Conservation (phyloP, 2,113 vertebrate species). For the Nicator chloris region DNA sequence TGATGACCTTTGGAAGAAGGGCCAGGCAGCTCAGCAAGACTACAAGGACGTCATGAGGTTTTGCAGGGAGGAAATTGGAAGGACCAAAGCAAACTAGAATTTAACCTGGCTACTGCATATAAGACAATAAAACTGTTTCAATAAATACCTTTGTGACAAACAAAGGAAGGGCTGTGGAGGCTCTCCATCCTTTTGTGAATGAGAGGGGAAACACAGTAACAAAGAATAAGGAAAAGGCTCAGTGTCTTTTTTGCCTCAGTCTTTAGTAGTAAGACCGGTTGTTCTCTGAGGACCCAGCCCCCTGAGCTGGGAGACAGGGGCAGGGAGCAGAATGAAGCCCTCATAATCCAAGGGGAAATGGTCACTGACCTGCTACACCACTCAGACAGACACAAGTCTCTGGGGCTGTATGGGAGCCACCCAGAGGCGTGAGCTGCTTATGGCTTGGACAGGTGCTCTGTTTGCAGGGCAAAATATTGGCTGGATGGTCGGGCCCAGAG, state of each 20-base stretch:
- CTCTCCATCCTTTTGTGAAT: not conserved
- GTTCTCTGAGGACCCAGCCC: not conserved
- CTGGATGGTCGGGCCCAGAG: not conserved
- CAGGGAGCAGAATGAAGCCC: not conserved
- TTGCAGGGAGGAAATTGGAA: not conserved
- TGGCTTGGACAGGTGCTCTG: not conserved
- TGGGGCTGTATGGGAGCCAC: not conserved
- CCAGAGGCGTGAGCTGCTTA: not conserved
- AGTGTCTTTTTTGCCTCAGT: not conserved
- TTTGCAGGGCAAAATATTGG: not conserved
- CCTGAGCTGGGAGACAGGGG: not conserved
- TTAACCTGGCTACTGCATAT: not conserved
- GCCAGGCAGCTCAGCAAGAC: not conserved
- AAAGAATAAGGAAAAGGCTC: not conserved
- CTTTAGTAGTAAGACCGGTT: not conserved
- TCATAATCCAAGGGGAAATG: not conserved
- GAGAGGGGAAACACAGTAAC: not conserved
- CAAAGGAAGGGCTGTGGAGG: not conserved
- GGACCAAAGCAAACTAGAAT: not conserved
- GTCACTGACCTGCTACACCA: not conserved
- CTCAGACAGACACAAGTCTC: not conserved
- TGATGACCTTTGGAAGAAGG: not conserved
- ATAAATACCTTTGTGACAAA: not conserved
- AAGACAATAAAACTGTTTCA: not conserved
- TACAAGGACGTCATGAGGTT: not conserved